Evolutionary conservation across 30 jellyfish, hydroid and myxozoan species (phyloP).

Genomic region (Pseudorhiza aurosa): DNA sequence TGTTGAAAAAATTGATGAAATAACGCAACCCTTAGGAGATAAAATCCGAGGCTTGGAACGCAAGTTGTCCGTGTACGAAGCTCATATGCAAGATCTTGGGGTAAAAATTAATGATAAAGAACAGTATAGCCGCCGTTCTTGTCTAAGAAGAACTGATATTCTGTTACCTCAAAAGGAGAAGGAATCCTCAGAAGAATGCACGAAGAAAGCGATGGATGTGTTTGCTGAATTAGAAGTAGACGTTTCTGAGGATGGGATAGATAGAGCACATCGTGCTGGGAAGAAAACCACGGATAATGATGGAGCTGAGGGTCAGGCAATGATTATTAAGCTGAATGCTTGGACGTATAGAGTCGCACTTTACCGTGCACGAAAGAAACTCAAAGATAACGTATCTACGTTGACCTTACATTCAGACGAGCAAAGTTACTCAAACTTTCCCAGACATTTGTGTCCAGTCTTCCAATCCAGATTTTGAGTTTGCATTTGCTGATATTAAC

Average conservation of each 20-base stretch:
- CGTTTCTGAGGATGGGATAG: slow-evolving; percentile 15
- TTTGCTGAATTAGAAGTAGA: slow-evolving; percentile 14
- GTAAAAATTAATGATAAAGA: slow-evolving; percentile 34
- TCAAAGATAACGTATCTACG: slow-evolving; percentile 3
- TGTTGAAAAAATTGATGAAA: background rate
- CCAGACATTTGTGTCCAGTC: background rate
- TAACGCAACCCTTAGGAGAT: slow-evolving; percentile 3
- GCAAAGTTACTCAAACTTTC: slow-evolving; percentile 38
- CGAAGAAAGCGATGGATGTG: slow-evolving; percentile 25
- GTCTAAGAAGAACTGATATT: slow-evolving; percentile 23
- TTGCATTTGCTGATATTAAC: slow-evolving; percentile 38
- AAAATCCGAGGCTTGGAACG: slow-evolving; percentile 34
- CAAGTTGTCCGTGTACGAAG: slow-evolving; percentile 35
- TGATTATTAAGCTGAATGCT: slow-evolving; percentile 1
- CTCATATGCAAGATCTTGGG: slow-evolving; percentile 44
- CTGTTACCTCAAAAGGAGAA: slow-evolving; percentile 45
- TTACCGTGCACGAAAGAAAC: slow-evolving; percentile 29
- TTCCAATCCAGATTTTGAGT: slow-evolving; percentile 1
- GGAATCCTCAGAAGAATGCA: slow-evolving; percentile 31
- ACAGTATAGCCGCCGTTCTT: slow-evolving; percentile 64
- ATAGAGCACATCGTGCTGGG: slow-evolving; percentile 17
- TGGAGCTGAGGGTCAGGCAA: background rate
- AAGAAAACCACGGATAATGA: slow-evolving; percentile 2
- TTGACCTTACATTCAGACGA: slow-evolving; percentile 15
- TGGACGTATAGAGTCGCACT: slow-evolving; percentile 15